These are phyloP conservation scores for Cynopterus sphinx DNA, from an alignment of 2,797 vertebrate genomes.

Conservation along the genomic window DNA sequence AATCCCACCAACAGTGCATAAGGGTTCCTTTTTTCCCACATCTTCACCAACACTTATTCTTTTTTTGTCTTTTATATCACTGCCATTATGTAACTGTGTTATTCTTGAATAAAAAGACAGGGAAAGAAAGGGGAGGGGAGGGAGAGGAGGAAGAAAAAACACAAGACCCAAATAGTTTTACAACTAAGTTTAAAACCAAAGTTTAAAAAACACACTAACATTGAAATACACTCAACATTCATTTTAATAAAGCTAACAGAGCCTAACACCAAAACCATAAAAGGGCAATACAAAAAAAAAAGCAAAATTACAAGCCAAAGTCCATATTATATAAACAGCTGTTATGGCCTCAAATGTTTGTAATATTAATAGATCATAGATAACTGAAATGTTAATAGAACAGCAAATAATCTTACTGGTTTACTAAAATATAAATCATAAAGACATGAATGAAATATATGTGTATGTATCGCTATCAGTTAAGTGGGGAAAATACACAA, in stretches of 20 bases:
- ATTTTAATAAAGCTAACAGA: neutral
- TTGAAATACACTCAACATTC: neutral
- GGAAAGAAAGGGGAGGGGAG: neutral
- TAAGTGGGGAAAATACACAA: neutral
- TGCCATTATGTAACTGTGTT: neutral
- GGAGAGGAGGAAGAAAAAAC: neutral
- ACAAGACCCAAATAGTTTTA: neutral
- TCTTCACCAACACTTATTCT: neutral
- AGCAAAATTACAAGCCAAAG: neutral
- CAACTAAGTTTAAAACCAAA: neutral
- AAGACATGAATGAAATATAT: neutral
- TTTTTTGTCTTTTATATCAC: neutral
- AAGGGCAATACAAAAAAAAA: neutral
- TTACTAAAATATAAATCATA: neutral
- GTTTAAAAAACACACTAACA: neutral
- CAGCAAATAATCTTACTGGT: neutral
- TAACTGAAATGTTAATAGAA: neutral
- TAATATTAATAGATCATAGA: neutral
- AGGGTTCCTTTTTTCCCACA: neutral
- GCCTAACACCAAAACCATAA: neutral
- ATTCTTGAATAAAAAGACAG: neutral
- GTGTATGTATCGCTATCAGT: neutral
- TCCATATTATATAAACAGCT: neutral
- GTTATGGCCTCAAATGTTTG: neutral
- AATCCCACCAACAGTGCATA: neutral